These are phyloP conservation scores for Myrmecophaga tridactyla DNA, from an alignment of 2,113 vertebrate genomes.

Conservation along the genomic window DNA sequence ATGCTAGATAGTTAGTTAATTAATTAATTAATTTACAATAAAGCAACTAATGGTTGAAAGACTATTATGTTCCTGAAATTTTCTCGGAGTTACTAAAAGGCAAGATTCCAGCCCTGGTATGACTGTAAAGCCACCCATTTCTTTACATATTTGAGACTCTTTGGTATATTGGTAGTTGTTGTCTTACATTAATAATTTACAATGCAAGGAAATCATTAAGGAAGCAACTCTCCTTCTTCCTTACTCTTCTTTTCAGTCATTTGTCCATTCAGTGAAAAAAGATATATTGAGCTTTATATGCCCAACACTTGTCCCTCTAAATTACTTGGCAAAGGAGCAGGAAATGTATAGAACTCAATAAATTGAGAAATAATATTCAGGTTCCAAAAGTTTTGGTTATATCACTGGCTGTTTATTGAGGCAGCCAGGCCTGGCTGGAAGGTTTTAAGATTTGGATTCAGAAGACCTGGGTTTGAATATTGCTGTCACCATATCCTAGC, in stretches of 20 bases:
- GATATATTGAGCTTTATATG: background rate
- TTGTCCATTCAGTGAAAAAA: background rate
- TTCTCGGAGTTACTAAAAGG: background rate
- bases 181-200: background rate
- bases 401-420: background rate
- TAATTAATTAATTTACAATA: background rate
- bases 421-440: background rate
- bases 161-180: background rate
- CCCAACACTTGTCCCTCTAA: background rate
- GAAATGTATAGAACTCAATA: background rate
- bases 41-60: background rate
- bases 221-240: background rate
- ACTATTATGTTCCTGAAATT: background rate
- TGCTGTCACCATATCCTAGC: background rate
- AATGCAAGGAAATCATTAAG: background rate
- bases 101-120: background rate
- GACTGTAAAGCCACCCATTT: background rate
- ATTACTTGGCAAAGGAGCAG: background rate
- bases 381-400: background rate
- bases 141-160: background rate
- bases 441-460: background rate
- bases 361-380: background rate
- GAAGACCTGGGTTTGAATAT: background rate
- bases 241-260: background rate
- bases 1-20: too few species aligned